Conservation (phyloP, 2,888 invertebrate species). For the Campoplex nolae region DNA sequence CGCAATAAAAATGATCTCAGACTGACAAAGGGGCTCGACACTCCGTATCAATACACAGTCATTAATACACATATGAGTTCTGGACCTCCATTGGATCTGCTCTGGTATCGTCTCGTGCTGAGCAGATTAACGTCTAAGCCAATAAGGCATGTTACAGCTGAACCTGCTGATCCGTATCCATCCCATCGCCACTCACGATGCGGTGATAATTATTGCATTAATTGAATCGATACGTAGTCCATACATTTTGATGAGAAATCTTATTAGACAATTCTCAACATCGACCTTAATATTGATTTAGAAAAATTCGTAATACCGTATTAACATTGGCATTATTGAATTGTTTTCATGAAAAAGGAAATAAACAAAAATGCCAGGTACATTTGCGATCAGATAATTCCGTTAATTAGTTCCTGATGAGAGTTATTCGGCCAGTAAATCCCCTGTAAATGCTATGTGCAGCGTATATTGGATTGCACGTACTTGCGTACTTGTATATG, state of each 20-base stretch:
- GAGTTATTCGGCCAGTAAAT: neutral
- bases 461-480: neutral
- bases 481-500: too few relatives aligned
- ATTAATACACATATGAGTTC: neutral
- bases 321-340: neutral
- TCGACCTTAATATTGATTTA: neutral
- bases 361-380: neutral
- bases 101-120: constrained; percentile 1
- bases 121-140: constrained; percentile 5
- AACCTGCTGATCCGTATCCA: constrained; percentile 11
- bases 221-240: neutral
- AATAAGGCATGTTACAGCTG: constrained; percentile 2
- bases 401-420: neutral
- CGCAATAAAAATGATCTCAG: neutral
- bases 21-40: neutral
- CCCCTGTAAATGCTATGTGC: neutral
- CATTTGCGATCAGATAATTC: neutral
- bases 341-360: neutral
- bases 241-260: neutral
- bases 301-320: neutral
- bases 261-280: neutral
- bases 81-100: neutral
- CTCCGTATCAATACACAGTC: neutral
- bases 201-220: constrained; percentile 10
- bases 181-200: neutral